Evolutionary conservation across 2,797 vertebrate genomes (phyloP).

Genomic region (Peromyscus aztecus): DNA sequence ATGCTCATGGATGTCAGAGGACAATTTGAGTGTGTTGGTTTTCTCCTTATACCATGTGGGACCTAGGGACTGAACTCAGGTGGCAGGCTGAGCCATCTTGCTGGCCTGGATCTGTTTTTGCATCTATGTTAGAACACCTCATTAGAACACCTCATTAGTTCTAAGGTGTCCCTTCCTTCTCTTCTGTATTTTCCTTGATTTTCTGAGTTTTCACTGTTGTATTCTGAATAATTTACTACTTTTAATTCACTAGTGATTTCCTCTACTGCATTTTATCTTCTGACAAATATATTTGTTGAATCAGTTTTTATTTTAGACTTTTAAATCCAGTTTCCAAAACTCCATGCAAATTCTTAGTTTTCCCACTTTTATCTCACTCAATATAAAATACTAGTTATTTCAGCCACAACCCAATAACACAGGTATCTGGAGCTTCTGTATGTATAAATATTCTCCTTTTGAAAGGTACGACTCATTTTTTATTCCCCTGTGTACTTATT

Average conservation of each 20-base stretch:
- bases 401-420: background rate
- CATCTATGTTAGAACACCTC: background rate
- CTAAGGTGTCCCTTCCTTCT: background rate
- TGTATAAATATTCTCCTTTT: background rate
- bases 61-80: background rate
- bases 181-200: background rate
- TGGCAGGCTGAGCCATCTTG: too few species aligned
- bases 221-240: background rate
- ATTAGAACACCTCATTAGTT: background rate
- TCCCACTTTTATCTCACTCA: background rate
- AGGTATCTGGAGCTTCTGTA: background rate
- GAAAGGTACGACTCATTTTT: background rate
- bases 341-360: background rate
- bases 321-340: background rate
- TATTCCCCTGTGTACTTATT: background rate
- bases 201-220: background rate
- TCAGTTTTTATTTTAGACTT: constrained; percentile 16
- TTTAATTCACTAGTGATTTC: background rate
- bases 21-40: background rate
- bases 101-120: background rate
- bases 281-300: constrained; percentile 26
- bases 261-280: background rate
- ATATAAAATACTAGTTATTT: constrained; percentile 10
- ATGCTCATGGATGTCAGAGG: background rate
- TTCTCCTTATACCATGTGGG: background rate